These are phyloP conservation scores for Hippocampus comes DNA, from an alignment of 2,113 vertebrate genomes.

Conservation along the genomic window DNA sequence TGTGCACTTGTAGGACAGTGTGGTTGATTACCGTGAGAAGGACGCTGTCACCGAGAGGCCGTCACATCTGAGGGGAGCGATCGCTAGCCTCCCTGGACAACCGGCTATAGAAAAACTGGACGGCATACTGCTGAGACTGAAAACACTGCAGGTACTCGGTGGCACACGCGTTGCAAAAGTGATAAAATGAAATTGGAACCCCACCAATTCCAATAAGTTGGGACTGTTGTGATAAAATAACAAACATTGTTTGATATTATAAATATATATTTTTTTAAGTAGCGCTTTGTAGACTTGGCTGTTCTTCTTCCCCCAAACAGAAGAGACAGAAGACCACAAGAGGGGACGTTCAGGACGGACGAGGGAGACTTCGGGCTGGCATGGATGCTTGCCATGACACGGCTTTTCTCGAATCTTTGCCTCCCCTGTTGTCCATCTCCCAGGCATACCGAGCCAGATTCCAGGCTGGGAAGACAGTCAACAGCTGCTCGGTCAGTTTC, in stretches of 20 bases:
- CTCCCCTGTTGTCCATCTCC: background rate
- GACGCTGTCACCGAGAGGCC: conserved; percentile 14
- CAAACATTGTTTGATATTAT: no score
- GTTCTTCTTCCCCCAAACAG: conserved; percentile 1
- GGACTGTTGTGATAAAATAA: no score
- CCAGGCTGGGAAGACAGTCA: background rate
- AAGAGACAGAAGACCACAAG: conserved; percentile 13
- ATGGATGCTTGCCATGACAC: background rate
- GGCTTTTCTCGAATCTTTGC: background rate
- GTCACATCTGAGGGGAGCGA: background rate
- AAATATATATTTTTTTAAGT: background rate
- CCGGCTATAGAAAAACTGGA: conserved; percentile 37
- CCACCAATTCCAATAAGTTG: no score
- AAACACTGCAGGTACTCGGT: conserved; percentile 38
- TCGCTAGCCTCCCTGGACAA: conserved; percentile 43
- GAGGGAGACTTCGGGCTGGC: background rate
- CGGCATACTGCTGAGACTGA: conserved; percentile 39
- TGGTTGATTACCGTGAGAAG: conserved; percentile 58
- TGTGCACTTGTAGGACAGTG: conserved; percentile 62
- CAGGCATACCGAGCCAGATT: conserved; percentile 30
- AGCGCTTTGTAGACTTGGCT: background rate
- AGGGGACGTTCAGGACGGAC: background rate
- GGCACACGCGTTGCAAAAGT: background rate
- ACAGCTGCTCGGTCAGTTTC: background rate
- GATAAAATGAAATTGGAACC: no score